Conservation (phyloP, 2,888 invertebrate genomes). For the Nipponacmea schrenckii region DNA sequence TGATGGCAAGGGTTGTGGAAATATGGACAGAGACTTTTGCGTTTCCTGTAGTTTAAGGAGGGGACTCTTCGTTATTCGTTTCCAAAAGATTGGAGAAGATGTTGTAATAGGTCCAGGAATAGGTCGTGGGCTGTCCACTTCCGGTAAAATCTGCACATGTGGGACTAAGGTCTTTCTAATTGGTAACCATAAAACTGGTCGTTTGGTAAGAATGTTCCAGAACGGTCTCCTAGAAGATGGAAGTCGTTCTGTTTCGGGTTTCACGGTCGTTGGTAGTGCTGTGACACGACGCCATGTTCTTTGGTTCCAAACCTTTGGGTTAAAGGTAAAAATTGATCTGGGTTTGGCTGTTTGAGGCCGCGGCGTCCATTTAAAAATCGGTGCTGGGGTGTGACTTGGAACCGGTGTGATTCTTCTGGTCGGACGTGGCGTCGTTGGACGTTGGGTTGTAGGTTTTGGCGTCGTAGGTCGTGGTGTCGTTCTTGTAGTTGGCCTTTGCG, state of each 20-base stretch:
- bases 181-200: neutral
- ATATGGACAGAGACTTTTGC: too few relatives aligned
- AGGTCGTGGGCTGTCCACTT: too few relatives aligned
- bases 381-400: neutral
- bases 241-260: neutral
- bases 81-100: too few relatives aligned
- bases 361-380: neutral
- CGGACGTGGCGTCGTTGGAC: neutral
- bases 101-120: too few relatives aligned
- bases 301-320: neutral
- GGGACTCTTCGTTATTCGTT: too few relatives aligned
- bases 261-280: neutral
- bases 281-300: neutral
- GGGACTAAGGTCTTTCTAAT: neutral
- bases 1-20: too few relatives aligned
- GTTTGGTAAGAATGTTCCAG: neutral
- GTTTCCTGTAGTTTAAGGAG: too few relatives aligned
- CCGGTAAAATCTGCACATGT: too few relatives aligned
- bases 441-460: neutral
- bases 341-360: neutral
- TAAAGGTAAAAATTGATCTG: neutral
- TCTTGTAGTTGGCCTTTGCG: neutral
- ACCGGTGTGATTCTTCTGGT: neutral
- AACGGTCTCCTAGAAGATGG: neutral
- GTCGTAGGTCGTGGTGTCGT: neutral